Evolutionary conservation across 2,888 invertebrate genomes (phyloP).

Genomic region (Spilarctia lutea): DNA sequence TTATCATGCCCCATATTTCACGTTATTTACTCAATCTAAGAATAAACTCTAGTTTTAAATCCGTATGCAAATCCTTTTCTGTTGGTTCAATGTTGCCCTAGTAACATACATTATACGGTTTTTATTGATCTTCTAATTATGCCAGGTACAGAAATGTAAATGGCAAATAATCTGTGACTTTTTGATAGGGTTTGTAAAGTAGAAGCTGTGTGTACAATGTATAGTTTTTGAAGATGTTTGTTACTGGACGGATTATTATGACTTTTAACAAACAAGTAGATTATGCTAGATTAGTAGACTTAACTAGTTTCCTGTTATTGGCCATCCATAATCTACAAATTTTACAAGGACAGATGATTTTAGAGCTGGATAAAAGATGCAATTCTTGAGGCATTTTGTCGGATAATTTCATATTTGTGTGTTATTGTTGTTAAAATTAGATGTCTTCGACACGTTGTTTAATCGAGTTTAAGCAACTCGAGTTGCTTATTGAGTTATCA

Average conservation of each 20-base stretch:
- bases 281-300: not conserved
- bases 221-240: not conserved
- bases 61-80: not conserved
- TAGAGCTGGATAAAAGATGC: not conserved
- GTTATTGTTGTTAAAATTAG: no score
- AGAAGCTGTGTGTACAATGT: no score
- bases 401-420: not conserved
- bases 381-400: not conserved
- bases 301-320: not conserved
- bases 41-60: not conserved
- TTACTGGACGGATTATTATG: not conserved
- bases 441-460: no score
- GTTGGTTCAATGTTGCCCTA: slow-evolving; percentile 20
- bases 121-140: slow-evolving; percentile 3
- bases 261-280: not conserved
- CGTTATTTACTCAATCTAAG: not conserved
- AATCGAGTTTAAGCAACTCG: no score
- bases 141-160: not conserved
- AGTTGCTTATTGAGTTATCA: no score
- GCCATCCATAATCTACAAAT: not conserved
- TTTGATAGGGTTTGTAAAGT: not conserved
- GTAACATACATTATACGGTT: slow-evolving; percentile 5
- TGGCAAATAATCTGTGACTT: not conserved
- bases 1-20: not conserved
- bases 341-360: not conserved